Conservation (phyloP, 2,113 vertebrate genomes). For the Synchiropus splendidus region DNA sequence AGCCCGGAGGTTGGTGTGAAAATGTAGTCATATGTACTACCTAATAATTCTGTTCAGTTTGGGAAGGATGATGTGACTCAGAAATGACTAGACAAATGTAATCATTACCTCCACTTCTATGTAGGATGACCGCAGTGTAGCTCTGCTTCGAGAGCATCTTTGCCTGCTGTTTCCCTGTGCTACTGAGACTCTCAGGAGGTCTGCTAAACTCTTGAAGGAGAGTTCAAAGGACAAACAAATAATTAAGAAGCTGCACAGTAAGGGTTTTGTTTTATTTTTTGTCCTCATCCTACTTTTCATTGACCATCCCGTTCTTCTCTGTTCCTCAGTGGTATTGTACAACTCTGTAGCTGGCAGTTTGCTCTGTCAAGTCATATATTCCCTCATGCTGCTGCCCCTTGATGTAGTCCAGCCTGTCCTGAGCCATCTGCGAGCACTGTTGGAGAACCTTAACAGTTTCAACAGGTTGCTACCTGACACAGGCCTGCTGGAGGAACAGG, state of each 20-base stretch:
- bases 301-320: constrained; percentile 6
- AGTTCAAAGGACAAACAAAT: constrained; percentile 65
- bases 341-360: constrained; percentile 69
- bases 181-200: constrained; percentile 67
- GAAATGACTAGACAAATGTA: background rate
- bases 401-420: constrained; percentile 63
- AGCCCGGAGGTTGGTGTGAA: constrained; percentile 44
- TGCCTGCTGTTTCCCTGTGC: constrained; percentile 68
- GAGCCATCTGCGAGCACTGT: constrained; percentile 61
- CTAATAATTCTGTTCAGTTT: no score
- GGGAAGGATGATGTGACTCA: no score
- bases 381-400: constrained; percentile 69
- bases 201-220: constrained; percentile 63
- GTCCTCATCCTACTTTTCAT: no score
- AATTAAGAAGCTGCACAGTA: constrained; percentile 69
- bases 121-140: constrained; percentile 65
- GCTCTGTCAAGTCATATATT: constrained; percentile 71
- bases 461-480: constrained; percentile 66
- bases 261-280: constrained; percentile 21
- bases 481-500: constrained; percentile 57
- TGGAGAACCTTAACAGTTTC: constrained; percentile 68
- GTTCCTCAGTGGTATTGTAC: constrained; percentile 62
- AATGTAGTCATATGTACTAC: background rate
- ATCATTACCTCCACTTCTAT: background rate
- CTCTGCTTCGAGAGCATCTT: constrained; percentile 67